Evolutionary conservation across 2,797 vertebrate genomes (phyloP).

Genomic region (Alfaro cultratus): DNA sequence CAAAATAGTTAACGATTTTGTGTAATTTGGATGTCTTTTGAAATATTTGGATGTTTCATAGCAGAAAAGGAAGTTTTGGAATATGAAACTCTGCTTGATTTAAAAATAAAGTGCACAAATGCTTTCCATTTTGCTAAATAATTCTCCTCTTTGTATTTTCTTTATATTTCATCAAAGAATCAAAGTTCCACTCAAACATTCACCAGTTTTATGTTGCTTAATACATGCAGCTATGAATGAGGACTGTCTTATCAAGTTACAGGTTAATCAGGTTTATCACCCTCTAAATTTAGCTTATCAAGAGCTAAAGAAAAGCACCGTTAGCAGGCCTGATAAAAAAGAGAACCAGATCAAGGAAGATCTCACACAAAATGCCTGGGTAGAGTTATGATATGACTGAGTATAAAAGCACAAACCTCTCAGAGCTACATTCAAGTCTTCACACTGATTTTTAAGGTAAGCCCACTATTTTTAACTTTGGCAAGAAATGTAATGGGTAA

Average conservation of each 20-base stretch:
- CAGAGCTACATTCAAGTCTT: not conserved
- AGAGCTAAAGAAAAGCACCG: not conserved
- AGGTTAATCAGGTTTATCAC: not conserved
- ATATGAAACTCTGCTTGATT: not conserved
- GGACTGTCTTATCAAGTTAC: not conserved
- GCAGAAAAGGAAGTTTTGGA: not conserved
- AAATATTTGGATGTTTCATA: not conserved
- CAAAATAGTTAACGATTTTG: too few relatives aligned
- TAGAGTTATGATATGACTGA: not conserved
- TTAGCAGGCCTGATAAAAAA: not conserved
- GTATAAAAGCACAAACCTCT: constrained; percentile 5
- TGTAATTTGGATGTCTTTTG: not conserved
- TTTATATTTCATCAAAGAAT: not conserved
- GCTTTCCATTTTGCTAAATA: too few relatives aligned
- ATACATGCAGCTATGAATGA: not conserved
- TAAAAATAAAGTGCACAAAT: not conserved
- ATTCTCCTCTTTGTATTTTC: not conserved
- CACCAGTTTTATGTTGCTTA: not conserved
- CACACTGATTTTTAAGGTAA: constrained; percentile 38
- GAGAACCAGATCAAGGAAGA: constrained; percentile 9
- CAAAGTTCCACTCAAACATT: not conserved
- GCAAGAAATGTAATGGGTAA: not conserved
- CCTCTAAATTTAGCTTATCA: not conserved
- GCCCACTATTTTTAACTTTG: not conserved
- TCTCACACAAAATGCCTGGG: not conserved